Conservation (phyloP, 2,888 invertebrate species). For the Dexiosoma caninum region DNA sequence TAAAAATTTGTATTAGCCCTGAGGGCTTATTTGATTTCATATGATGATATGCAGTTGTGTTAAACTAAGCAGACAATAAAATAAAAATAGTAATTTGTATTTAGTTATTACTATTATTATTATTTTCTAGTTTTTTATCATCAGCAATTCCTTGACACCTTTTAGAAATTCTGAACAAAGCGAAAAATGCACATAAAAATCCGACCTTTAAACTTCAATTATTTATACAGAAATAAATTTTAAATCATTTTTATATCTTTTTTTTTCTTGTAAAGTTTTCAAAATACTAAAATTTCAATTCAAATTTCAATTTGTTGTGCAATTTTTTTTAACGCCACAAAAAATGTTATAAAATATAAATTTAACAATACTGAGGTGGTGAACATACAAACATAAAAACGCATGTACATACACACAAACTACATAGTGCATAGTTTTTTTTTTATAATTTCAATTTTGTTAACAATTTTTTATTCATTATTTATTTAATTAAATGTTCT, state of each 20-base stretch:
- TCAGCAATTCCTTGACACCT: slow-evolving; percentile 45
- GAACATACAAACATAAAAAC: background rate
- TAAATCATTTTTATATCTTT: background rate
- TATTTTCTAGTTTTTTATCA: background rate
- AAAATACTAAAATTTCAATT: slow-evolving; percentile 33
- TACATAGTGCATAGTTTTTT: too few species aligned
- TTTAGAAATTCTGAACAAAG: slow-evolving; percentile 13
- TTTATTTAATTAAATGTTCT: slow-evolving; percentile 61
- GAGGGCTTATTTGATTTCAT: too few species aligned
- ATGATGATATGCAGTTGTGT: too few species aligned
- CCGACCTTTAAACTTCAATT: slow-evolving; percentile 48
- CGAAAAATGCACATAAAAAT: slow-evolving; percentile 19
- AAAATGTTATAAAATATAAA: slow-evolving; percentile 35
- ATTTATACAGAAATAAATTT: slow-evolving; percentile 10
- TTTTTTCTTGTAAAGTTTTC: slow-evolving; percentile 2
- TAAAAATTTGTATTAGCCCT: too few species aligned
- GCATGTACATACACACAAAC: too few species aligned
- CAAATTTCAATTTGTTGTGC: slow-evolving; percentile 31
- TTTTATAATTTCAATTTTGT: slow-evolving; percentile 10
- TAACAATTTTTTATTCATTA: slow-evolving; percentile 11
- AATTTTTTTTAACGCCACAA: slow-evolving; percentile 33
- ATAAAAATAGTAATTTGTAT: too few species aligned
- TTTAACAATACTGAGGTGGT: slow-evolving; percentile 14
- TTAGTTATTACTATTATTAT: too few species aligned
- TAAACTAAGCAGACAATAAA: too few species aligned